phyloP scores from a whole-genome alignment of 2,113 vertebrate genomes.

The Erythrolamprus reginae region DNA sequence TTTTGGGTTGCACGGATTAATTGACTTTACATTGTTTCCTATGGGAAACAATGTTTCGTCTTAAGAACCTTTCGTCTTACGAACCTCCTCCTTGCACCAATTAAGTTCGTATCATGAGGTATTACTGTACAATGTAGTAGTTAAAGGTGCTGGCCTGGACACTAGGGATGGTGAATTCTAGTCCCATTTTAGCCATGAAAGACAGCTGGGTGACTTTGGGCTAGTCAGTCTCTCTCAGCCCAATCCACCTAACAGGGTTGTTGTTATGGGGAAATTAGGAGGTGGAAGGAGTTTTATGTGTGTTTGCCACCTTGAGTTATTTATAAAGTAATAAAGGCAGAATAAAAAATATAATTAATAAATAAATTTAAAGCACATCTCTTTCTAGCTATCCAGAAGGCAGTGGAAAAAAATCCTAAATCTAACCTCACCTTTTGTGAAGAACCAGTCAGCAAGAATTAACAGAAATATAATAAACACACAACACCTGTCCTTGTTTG shows the following conservation, averaged over 20 bases:
- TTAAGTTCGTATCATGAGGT: no score
- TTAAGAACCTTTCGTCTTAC: no score
- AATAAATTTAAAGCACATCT: neutral
- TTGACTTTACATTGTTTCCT: no score
- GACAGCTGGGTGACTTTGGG: neutral
- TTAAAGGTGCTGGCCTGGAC: neutral
- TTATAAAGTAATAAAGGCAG: neutral
- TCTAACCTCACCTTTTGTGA: neutral
- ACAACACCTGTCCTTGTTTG: neutral
- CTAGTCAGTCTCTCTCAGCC: neutral
- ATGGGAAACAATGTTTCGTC: no score
- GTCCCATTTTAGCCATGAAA: neutral
- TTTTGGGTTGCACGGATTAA: no score
- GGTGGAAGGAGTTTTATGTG: neutral
- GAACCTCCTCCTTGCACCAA: no score
- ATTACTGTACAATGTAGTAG: neutral
- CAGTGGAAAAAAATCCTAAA: neutral
- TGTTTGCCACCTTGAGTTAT: neutral
- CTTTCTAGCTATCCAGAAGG: neutral
- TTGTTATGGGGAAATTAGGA: neutral
- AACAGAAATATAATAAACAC: neutral
- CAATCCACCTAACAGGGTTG: neutral
- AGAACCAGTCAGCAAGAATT: neutral
- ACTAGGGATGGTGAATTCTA: neutral
- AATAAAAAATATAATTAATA: neutral